These are phyloP conservation scores for Pecten maximus DNA, from an alignment of 2,888 invertebrate genomes.

Conservation along the genomic window DNA sequence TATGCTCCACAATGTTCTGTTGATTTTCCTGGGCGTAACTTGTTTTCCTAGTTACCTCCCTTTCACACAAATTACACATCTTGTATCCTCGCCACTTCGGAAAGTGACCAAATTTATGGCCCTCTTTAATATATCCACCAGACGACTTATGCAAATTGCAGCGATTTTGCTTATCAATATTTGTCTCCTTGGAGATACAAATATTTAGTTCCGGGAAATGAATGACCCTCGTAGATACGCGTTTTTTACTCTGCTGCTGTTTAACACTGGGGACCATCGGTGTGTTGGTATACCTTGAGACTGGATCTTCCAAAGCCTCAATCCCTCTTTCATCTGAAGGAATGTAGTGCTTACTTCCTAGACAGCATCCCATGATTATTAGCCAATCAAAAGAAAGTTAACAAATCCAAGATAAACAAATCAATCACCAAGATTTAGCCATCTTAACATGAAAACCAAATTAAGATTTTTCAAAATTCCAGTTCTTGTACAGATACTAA, in stretches of 20 bases:
- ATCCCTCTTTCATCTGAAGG: neutral
- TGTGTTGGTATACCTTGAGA: neutral
- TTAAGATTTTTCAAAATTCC: neutral
- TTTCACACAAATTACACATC: conserved; percentile 62
- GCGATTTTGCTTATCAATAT: neutral
- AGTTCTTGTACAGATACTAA: no score
- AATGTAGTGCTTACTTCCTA: neutral
- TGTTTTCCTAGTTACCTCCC: conserved; percentile 53
- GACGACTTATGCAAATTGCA: neutral
- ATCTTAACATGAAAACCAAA: neutral
- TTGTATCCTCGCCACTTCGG: conserved; percentile 63
- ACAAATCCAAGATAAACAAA: neutral
- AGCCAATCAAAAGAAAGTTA: neutral
- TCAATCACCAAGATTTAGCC: neutral
- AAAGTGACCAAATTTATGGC: conserved; percentile 41
- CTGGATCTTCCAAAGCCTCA: neutral
- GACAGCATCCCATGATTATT: neutral
- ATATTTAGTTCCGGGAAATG: neutral
- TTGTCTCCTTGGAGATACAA: neutral
- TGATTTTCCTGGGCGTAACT: conserved; percentile 44
- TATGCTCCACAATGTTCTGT: conserved; percentile 29
- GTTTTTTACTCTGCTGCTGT: neutral
- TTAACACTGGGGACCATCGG: neutral
- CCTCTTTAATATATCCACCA: neutral
- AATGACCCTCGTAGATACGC: neutral